Conservation (phyloP, 1,140 invertebrate species). For the Lasioglossum albipes region DNA sequence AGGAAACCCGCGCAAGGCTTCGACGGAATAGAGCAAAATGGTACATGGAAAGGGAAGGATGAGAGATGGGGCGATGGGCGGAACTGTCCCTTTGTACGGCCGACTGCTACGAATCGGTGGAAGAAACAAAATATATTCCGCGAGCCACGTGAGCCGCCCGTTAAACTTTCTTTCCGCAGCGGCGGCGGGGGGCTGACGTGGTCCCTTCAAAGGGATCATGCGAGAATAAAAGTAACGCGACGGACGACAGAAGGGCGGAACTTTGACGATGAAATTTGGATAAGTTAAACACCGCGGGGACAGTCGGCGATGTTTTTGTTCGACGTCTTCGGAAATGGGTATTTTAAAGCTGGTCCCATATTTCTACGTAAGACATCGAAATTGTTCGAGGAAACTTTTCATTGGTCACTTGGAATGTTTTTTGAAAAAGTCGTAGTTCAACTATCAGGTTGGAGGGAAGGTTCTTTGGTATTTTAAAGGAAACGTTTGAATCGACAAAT, state of each 20-base stretch:
- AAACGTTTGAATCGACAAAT: too few relatives aligned
- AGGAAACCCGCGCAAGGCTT: neutral
- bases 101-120: constrained; percentile 17
- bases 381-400: too few relatives aligned
- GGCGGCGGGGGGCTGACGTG: constrained; percentile 37
- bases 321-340: constrained; percentile 31
- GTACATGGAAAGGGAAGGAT: neutral
- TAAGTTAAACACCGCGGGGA: neutral
- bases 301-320: neutral
- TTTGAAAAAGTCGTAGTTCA: too few relatives aligned
- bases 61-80: neutral
- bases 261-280: neutral
- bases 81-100: constrained; percentile 8
- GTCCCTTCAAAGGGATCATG: constrained; percentile 50
- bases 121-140: constrained; percentile 24
- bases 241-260: neutral
- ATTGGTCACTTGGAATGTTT: too few relatives aligned
- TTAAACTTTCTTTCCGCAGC: constrained; percentile 63
- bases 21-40: constrained; percentile 13
- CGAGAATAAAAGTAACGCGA: constrained; percentile 19
- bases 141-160: constrained; percentile 24
- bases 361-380: too few relatives aligned
- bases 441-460: too few relatives aligned
- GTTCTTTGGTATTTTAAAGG: too few relatives aligned
- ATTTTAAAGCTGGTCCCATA: constrained; percentile 6